Base-by-base conservation (phyloP, 2,113 vertebrate species). In the Podiceps cristatus region DNA sequence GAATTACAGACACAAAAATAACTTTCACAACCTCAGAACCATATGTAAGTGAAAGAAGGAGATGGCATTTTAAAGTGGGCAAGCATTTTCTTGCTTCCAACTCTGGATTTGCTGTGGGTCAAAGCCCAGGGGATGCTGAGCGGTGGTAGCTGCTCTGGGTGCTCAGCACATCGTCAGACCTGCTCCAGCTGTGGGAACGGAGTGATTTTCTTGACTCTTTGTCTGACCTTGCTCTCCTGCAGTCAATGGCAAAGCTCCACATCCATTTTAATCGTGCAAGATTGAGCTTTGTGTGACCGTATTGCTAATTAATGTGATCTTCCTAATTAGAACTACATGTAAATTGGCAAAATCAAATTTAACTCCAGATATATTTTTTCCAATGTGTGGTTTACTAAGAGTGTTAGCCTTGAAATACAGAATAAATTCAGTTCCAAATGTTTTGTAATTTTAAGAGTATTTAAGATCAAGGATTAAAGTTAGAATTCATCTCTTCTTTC, bases 131-230 rank as follows among this genome's bases (percentile, higher is more conserved):
- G 20, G 22, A 13, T 53, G 22, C 13, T 66, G 53, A 90, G 62
- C 53, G n/a, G 45, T 0, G 1, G 20, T 19, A 33, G n/a, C 6
- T 37, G 24, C 60, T 71, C 81, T 12, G 14, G 29, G 15, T 73
- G 62, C 44, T 31, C 50, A 68, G 72, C 18, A 31, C 45, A 13
- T 8, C 20, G n/a, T 69, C 67, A 50, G 56, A 42, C 29, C 45
- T 35, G 27, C 11, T 19, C 16, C 45, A 58, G 59, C 31, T 52
- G 12, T 77, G 72, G 50, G 50, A 71, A 47, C 1, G 3, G 3
- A 60, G 13, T 0, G 0, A 7, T 6, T 19, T 84, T 31, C 44
- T 53, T 52, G 29, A 18, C 60, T 28, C 2, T 13, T 3, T 40
- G 50, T 24, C 47, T 71, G 33, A 40, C 42, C 27, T 56, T 23